Evolutionary conservation across 2,113 vertebrate genomes (phyloP), one percentile per base, ranked within the genome.

Genomic region (Elanoides forficatus): DNA sequence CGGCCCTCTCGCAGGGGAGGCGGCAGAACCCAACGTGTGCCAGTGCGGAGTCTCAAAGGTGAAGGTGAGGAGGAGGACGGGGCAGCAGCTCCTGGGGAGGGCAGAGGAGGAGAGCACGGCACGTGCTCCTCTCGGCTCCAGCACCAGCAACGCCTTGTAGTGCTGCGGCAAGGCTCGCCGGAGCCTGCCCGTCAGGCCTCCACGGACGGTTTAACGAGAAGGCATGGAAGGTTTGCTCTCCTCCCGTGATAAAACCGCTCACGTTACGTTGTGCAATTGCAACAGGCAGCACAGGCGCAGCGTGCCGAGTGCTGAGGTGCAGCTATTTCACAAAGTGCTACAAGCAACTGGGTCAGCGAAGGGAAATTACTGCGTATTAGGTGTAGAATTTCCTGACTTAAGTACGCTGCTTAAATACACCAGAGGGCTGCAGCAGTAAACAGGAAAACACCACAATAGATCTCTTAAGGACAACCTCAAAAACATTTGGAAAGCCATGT

Each of bases 371-470:
- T 87, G 83, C 8, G 2, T 34, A 9, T 68, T 48, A 87, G 86
- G 73, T 34, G 81, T 43, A 93, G 84, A 81, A 79, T 85, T 95
- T 96, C 97, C 97, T 93, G 89, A 72, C 38, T 85, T 48, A 72
- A 72, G 65, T 81, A 32, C 30, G 1, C 50, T 32, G 82, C 67
- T 67, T 62, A 65, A 83, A 71, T 4, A 52, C 56, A 75, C 26
- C 80, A 34, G 58, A 72, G 62, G 58, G 70, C 76, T 95, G 62
- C 52, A 3, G 67, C 38, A 55, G 81, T 80, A 96, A 97, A 97
- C 84, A 97, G 96, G 97, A 97, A 96, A 96, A 53, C 58, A 47
- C 29, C 74, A 90, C 94, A 95, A 96, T 59, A 47, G 78, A 62
- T 30, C 62, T 32, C 7, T 0, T 38, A 47, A 88, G 71, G 87